Base-by-base conservation (phyloP, 2,797 vertebrate species). In the Tenualosa ilisha region DNA sequence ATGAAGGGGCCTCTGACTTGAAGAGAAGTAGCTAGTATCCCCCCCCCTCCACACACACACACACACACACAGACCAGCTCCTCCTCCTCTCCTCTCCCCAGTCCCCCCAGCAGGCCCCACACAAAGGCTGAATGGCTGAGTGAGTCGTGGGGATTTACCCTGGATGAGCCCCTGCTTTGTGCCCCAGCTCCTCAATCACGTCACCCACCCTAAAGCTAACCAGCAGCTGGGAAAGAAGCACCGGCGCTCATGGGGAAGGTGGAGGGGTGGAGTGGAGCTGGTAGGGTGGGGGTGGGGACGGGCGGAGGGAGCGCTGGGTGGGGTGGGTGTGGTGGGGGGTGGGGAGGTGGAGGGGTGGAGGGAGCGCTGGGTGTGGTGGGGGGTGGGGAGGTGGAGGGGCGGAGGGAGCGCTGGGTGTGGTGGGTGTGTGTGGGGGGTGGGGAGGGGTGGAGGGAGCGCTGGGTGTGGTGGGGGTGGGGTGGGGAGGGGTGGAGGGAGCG, bases 51-150 rank as follows among this genome's bases (percentile, higher is more conserved):
- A n/a, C n/a, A n/a, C n/a, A n/a, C n/a, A n/a, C 31, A 0, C 82
- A 9, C 79, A 49, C 46, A 49, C 46, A 49, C 46, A 49, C 46
- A 49, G 82, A 82, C 84, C 65, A 83, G 24, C 56, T 31, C 50
- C 43, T 37, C 24, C 40, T 5, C 26, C 37, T 7, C 83, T 86
- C 86, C 84, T 83, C 61, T 56, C 85, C 83, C 68, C 81, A 84
- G 65, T 84, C 56, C 68, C 68, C 68, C 68, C 40, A 17, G 31
- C 40, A 43, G 72, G 72, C 37, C 81, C 85, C 54, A 86, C 87
- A 89, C 86, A 89, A 89, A 81, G 84, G 84, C 84, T 91, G 88
- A 92, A 91, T 87, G 85, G 87, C 53, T 86, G 88, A 87, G 61
- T 84, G 88, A 88, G 83, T 86, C 12, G 46, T 59, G 87, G 84